These are phyloP conservation scores for Calephelis nemesis DNA, from an alignment of 1,140 invertebrate species.

Conservation along the genomic window DNA sequence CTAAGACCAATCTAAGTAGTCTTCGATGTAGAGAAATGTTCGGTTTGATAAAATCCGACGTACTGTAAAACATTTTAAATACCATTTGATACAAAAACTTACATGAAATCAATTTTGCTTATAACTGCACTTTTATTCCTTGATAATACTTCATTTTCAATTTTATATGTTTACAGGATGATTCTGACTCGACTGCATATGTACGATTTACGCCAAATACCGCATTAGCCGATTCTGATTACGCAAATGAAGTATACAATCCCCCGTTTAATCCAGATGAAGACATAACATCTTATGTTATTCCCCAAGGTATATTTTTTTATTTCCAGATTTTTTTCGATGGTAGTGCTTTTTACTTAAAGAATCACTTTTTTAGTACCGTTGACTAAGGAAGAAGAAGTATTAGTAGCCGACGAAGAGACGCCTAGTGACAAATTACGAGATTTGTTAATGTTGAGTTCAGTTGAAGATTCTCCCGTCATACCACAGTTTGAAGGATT, in stretches of 20 bases:
- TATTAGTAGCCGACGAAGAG: slow-evolving; percentile 36
- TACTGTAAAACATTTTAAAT: too few relatives aligned
- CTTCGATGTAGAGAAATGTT: too few relatives aligned
- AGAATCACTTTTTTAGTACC: slow-evolving; percentile 20
- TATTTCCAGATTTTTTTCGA: background rate
- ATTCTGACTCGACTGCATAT: slow-evolving; percentile 85
- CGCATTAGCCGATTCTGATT: slow-evolving; percentile 82
- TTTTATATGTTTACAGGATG: slow-evolving; percentile 62
- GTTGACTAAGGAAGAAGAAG: slow-evolving; percentile 23
- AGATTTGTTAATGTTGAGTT: slow-evolving; percentile 57
- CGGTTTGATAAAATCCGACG: too few relatives aligned
- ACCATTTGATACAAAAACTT: too few relatives aligned
- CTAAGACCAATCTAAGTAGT: too few relatives aligned
- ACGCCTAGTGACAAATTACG: slow-evolving; percentile 62
- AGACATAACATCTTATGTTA: slow-evolving; percentile 46
- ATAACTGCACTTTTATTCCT: too few relatives aligned
- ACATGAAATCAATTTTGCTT: too few relatives aligned
- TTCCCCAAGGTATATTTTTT: slow-evolving; percentile 47
- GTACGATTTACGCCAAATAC: slow-evolving; percentile 89
- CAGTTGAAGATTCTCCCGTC: slow-evolving; percentile 53
- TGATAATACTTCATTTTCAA: background rate
- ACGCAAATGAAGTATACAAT: slow-evolving; percentile 88
- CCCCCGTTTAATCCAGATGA: slow-evolving; percentile 78
- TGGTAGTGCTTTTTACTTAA: background rate
- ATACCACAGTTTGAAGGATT: slow-evolving; percentile 67